These are phyloP conservation scores for Tachysurus vachellii DNA, from an alignment of 2,113 vertebrate genomes.

Conservation along the genomic window DNA sequence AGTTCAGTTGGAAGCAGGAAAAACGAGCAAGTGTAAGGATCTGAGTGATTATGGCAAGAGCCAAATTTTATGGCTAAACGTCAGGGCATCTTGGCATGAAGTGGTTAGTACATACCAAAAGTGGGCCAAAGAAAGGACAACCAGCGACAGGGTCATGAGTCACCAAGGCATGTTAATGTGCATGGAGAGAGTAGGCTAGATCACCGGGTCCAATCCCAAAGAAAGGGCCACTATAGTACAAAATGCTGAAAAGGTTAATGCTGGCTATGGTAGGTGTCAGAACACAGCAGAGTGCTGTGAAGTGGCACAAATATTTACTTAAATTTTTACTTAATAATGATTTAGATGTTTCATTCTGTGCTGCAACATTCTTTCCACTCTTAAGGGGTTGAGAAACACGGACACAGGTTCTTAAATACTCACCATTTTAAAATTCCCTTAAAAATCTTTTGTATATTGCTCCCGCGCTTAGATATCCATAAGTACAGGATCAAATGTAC, in stretches of 20 bases:
- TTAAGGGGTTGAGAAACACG: not conserved
- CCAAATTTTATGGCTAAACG: too few relatives aligned
- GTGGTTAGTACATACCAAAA: too few relatives aligned
- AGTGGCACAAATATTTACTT: not conserved
- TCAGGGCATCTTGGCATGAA: too few relatives aligned
- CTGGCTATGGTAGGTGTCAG: too few relatives aligned
- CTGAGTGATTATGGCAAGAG: too few relatives aligned
- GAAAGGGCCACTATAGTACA: too few relatives aligned
- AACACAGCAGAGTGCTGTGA: not conserved
- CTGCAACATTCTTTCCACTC: not conserved
- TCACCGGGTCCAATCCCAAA: not conserved
- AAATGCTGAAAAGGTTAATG: too few relatives aligned
- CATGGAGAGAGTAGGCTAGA: not conserved
- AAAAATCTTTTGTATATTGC: not conserved
- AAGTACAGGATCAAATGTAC: not conserved
- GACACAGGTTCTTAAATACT: not conserved
- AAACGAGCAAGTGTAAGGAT: too few relatives aligned
- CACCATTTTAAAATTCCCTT: not conserved
- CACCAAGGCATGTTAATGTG: not conserved
- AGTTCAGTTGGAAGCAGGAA: too few relatives aligned
- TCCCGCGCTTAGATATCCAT: not conserved
- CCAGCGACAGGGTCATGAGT: not conserved
- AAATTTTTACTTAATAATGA: not conserved
- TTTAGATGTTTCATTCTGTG: not conserved
- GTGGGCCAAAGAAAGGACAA: too few relatives aligned